Percentiles rank a stretch among this genome's conserved stretches.
Conservation (phyloP, 2,888 invertebrate species). For the Brassicogethes aeneus region DNA sequence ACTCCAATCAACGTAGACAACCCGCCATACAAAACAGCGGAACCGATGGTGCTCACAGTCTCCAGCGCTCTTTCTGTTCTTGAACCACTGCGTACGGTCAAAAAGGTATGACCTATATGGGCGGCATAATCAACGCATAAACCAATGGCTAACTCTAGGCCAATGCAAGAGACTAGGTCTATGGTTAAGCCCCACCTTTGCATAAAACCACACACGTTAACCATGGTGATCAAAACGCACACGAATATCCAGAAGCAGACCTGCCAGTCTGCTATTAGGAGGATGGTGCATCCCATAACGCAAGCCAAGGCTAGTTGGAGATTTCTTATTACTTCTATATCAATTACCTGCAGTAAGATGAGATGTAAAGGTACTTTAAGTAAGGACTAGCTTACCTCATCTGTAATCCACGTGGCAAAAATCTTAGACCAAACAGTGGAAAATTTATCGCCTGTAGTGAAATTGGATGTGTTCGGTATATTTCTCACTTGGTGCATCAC, state of each 20-base stretch:
- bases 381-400: conserved; percentile 47
- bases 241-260: conserved; percentile 72
- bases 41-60: conserved; percentile 64
- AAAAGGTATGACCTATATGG: conserved; percentile 72
- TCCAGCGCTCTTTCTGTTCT: conserved; percentile 50
- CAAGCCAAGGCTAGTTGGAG: conserved; percentile 65
- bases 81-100: conserved; percentile 49
- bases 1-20: conserved; percentile 68
- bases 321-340: conserved; percentile 66
- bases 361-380: too few relatives aligned
- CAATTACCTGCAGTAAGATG: conserved; percentile 51
- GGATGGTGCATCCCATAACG: conserved; percentile 68
- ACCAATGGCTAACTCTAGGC: conserved; percentile 70
- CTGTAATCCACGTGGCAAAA: conserved; percentile 69
- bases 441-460: conserved; percentile 53
- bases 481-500: conserved; percentile 60
- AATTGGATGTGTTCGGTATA: conserved; percentile 48
- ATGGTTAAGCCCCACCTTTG: conserved; percentile 74
- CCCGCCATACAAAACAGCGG: conserved; percentile 69
- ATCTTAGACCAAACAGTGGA: conserved; percentile 63
- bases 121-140: conserved; percentile 79
- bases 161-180: conserved; percentile 73
- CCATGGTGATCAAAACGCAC: conserved; percentile 64
- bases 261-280: conserved; percentile 67
- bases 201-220: conserved; percentile 69